These are phyloP conservation scores for Andrena marginata DNA, from an alignment of 2,888 invertebrate genomes.

Conservation along the genomic window DNA sequence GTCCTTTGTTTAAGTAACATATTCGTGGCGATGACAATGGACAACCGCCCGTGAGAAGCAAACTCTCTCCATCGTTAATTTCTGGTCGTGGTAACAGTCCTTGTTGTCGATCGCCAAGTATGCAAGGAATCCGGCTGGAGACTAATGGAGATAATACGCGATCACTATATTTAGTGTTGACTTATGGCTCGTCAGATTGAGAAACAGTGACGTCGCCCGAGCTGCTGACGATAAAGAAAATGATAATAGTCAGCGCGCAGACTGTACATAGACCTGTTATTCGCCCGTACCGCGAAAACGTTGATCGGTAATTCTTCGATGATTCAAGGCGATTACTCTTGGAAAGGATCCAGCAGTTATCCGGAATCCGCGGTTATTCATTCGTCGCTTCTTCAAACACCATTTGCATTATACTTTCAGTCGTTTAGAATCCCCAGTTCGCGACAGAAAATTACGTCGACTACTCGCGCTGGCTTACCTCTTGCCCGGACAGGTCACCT, in stretches of 20 bases:
- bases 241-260: constrained; percentile 42
- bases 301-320: constrained; percentile 52
- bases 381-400: constrained; percentile 4
- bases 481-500: not conserved
- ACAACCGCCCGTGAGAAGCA: not conserved
- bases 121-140: constrained; percentile 48
- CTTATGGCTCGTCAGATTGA: constrained; percentile 55
- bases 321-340: constrained; percentile 56
- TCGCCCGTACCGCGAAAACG: constrained; percentile 12
- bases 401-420: not conserved
- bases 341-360: constrained; percentile 13
- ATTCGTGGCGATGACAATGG: not conserved
- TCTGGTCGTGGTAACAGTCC: constrained; percentile 17
- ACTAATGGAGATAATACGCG: constrained; percentile 57
- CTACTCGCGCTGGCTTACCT: not conserved
- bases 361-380: constrained; percentile 31
- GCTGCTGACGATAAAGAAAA: constrained; percentile 61
- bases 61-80: constrained; percentile 16
- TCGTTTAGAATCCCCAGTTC: not conserved
- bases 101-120: constrained; percentile 43
- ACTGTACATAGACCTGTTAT: constrained; percentile 20
- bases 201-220: constrained; percentile 60
- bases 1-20: not conserved
- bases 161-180: constrained; percentile 74
- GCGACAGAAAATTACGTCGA: not conserved